These are phyloP conservation scores for Heliornis fulica DNA, from an alignment of 2,113 vertebrate genomes.

Conservation along the genomic window DNA sequence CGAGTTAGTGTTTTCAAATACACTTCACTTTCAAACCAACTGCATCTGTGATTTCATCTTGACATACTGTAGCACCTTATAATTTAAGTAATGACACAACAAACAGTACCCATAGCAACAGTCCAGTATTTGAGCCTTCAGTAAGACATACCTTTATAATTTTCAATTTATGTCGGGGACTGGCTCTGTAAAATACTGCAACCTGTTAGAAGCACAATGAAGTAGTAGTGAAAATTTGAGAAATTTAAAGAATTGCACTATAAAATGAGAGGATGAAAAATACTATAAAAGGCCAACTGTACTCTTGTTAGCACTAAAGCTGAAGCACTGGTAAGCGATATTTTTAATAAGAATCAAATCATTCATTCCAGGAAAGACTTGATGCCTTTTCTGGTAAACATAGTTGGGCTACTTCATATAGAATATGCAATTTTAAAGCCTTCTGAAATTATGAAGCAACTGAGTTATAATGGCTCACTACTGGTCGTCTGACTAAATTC, in stretches of 20 bases:
- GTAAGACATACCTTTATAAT: slow-evolving; percentile 89
- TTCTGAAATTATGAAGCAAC: not conserved
- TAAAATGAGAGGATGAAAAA: not conserved
- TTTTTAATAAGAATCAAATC: not conserved
- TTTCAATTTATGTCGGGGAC: slow-evolving; percentile 95
- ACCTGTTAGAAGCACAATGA: slow-evolving; percentile 72
- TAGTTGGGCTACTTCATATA: not conserved
- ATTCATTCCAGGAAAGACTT: not conserved
- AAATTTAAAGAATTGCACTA: not conserved
- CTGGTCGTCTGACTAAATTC: not conserved
- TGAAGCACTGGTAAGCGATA: not conserved
- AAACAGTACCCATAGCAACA: not conserved
- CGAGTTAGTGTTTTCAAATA: not conserved
- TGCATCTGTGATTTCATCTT: not conserved
- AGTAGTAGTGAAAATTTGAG: not conserved
- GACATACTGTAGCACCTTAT: rapidly evolving
- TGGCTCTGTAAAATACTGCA: slow-evolving; percentile 94
- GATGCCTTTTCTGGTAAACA: not conserved
- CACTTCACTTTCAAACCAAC: not conserved
- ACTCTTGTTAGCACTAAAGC: not conserved
- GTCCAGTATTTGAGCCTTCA: not conserved
- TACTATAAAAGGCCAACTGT: not conserved
- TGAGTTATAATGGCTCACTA: not conserved
- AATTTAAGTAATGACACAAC: not conserved
- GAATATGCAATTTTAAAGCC: not conserved